Percentiles rank a stretch among this genome's conserved stretches.
Evolutionary conservation across 2,797 vertebrate species (phyloP).

Genomic region (Takifugu ocellatus): DNA sequence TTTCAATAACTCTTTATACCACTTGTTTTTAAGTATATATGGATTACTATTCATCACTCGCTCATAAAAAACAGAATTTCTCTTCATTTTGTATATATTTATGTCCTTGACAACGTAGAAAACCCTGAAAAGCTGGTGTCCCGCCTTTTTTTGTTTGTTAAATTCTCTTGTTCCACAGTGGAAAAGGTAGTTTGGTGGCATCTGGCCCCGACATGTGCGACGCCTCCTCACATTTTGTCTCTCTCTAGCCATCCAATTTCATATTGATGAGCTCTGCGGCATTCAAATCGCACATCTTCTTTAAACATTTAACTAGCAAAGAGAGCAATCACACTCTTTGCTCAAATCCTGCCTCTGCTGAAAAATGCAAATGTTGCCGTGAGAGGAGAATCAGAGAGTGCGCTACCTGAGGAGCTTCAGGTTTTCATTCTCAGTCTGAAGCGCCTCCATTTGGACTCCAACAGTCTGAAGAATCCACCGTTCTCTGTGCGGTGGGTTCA

Average conservation of each 20-base stretch:
- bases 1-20: slow-evolving; percentile 17
- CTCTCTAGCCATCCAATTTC: slow-evolving; percentile 73
- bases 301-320: slow-evolving; percentile 80
- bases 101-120: no score
- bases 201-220: not conserved
- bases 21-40: slow-evolving; percentile 23
- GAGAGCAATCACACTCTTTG: slow-evolving; percentile 76
- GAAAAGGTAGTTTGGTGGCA: no score
- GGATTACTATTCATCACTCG: not conserved
- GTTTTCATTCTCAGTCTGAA: slow-evolving; percentile 23
- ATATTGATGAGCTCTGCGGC: slow-evolving; percentile 81
- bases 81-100: no score
- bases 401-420: slow-evolving; percentile 60
- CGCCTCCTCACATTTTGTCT: slow-evolving; percentile 71
- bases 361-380: slow-evolving; percentile 77
- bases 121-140: no score
- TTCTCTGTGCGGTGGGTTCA: slow-evolving; percentile 17
- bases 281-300: slow-evolving; percentile 79
- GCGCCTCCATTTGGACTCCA: no score
- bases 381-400: slow-evolving; percentile 67
- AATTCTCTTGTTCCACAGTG: no score
- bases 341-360: slow-evolving; percentile 73
- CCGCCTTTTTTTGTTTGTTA: no score
- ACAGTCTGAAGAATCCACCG: not conserved
- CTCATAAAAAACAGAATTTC: no score